Percentiles rank a stretch among this genome's conserved stretches.
phyloP scores from a whole-genome alignment of 2,113 vertebrate species.

The Tachycineta bicolor region DNA sequence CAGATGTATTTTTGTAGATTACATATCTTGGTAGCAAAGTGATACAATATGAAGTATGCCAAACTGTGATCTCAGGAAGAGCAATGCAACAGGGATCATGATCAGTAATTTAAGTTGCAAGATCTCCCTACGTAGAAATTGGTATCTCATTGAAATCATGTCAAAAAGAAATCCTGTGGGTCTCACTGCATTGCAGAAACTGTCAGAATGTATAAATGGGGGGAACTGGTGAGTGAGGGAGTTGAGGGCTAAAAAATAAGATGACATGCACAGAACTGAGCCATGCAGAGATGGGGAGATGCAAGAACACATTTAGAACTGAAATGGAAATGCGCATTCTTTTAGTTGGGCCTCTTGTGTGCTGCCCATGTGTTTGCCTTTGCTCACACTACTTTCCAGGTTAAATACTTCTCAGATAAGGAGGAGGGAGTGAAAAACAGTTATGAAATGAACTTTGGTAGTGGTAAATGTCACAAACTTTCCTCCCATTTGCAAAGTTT shows the following conservation, averaged over 20 bases:
- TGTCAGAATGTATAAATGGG: rapidly evolving
- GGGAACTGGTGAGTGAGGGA: neutral
- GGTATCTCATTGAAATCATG: neutral
- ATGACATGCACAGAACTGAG: neutral
- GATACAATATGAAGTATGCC: neutral
- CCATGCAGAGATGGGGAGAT: neutral
- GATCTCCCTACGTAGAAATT: neutral
- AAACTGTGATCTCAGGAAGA: neutral
- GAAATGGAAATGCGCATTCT: neutral
- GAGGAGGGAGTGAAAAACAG: neutral
- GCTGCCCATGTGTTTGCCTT: neutral
- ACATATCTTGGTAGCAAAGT: neutral
- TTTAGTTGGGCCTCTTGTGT: neutral
- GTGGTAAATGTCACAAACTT: neutral
- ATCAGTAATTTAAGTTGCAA: neutral
- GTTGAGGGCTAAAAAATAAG: rapidly evolving
- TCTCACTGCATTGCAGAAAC: neutral
- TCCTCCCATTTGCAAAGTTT: neutral
- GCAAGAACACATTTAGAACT: neutral
- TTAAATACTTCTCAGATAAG: neutral
- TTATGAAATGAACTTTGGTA: neutral
- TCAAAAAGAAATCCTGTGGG: neutral
- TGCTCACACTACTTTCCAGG: neutral
- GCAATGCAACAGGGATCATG: neutral
- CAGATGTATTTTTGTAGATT: neutral